Percentiles rank a stretch among this genome's conserved stretches.
Evolutionary conservation across 1,140 invertebrate species (phyloP).

Genomic region (Apis laboriosa): DNA sequence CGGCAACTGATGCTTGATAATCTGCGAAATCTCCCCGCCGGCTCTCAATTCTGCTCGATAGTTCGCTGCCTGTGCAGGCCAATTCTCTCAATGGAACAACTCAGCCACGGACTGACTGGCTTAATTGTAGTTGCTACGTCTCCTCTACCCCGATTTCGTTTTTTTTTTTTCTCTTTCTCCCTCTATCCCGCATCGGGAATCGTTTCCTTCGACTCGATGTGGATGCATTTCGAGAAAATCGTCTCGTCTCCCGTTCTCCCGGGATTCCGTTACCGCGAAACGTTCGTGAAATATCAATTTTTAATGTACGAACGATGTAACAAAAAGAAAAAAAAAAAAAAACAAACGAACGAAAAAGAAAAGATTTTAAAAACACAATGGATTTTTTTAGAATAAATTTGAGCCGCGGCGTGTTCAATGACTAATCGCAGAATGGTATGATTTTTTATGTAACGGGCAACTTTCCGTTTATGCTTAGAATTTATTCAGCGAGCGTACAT

Average conservation of each 20-base stretch:
- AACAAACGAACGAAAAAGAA: too few species aligned
- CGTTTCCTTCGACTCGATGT: conserved; percentile 35
- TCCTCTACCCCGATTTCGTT: conserved; percentile 46
- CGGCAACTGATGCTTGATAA: conserved; percentile 81
- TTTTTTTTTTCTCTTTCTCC: conserved; percentile 10
- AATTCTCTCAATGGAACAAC: conserved; percentile 81
- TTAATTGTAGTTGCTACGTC: conserved; percentile 77
- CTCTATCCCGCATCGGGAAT: conserved; percentile 20
- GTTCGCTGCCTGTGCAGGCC: conserved; percentile 76
- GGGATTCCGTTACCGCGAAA: neutral
- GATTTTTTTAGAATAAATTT: neutral
- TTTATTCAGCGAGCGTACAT: conserved; percentile 56
- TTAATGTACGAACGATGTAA: too few species aligned
- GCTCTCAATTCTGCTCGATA: conserved; percentile 75
- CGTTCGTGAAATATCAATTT: neutral
- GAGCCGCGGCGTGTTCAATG: neutral
- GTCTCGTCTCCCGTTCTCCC: neutral
- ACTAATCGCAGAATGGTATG: neutral
- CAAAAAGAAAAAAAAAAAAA: neutral
- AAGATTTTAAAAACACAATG: neutral
- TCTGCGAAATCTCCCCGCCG: conserved; percentile 75
- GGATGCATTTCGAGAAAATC: conserved; percentile 36
- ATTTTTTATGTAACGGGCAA: neutral
- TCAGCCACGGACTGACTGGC: conserved; percentile 75
- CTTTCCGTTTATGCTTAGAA: conserved; percentile 41